These are phyloP conservation scores for Furcifer pardalis DNA, from an alignment of 2,797 vertebrate genomes.

Conservation along the genomic window DNA sequence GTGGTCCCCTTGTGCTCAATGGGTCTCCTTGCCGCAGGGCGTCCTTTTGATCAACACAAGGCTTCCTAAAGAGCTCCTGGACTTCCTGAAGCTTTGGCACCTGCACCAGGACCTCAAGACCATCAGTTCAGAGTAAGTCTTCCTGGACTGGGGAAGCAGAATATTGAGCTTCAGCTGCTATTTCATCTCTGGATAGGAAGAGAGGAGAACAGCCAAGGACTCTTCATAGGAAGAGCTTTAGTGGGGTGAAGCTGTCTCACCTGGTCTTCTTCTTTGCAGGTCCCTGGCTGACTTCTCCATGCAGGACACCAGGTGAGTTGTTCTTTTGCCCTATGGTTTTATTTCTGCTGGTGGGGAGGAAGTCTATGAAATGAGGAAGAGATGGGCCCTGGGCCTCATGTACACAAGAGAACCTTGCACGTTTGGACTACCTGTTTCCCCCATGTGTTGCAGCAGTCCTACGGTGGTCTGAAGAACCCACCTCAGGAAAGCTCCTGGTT, in stretches of 20 bases:
- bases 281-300: background rate
- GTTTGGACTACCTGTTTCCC: too few species aligned
- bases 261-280: too few species aligned
- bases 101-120: conserved; percentile 62
- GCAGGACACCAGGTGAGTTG: background rate
- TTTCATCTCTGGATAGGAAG: too few species aligned
- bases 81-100: conserved; percentile 76
- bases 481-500: too few species aligned
- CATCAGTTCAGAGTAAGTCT: conserved; percentile 65
- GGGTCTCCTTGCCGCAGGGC: conserved; percentile 58
- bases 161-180: background rate
- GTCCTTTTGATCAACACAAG: conserved; percentile 71
- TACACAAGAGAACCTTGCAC: too few species aligned
- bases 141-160: background rate
- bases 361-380: too few species aligned
- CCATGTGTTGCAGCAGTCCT: too few species aligned
- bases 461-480: too few species aligned
- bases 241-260: too few species aligned
- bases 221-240: too few species aligned
- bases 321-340: background rate
- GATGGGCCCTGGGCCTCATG: too few species aligned
- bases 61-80: conserved; percentile 77
- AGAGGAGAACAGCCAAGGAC: too few species aligned
- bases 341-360: background rate
- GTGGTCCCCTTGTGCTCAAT: background rate